Evolutionary conservation across 2,797 vertebrate species (phyloP).

Genomic region (Caiman crocodilus): DNA sequence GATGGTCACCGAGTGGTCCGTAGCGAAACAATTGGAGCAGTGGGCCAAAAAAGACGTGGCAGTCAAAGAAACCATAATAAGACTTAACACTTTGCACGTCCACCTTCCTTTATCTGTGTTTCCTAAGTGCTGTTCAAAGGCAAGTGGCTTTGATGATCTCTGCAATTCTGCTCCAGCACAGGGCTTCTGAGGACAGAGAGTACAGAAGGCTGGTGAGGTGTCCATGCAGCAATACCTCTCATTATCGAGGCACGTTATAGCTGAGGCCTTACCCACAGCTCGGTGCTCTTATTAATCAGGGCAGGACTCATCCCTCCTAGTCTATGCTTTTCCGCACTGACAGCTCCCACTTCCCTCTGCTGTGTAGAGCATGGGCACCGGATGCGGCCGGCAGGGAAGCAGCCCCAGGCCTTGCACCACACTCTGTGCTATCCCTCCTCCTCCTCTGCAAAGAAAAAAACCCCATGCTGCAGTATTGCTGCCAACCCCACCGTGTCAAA

Average conservation of each 20-base stretch:
- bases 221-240: too few species aligned
- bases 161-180: too few species aligned
- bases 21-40: background rate
- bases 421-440: background rate
- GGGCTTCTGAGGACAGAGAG: too few species aligned
- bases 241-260: too few species aligned
- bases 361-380: background rate
- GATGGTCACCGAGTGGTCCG: background rate
- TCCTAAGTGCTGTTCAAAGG: background rate
- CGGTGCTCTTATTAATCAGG: background rate
- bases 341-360: background rate
- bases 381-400: too few species aligned
- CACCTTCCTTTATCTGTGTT: background rate
- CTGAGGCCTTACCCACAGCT: too few species aligned
- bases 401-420: fast-evolving
- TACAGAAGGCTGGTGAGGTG: too few species aligned
- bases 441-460: background rate
- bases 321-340: background rate
- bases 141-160: background rate
- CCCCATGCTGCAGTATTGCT: too few species aligned
- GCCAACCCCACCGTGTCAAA: too few species aligned
- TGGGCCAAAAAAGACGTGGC: background rate
- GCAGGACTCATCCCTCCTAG: background rate
- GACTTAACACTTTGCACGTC: background rate
- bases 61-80: background rate